phyloP scores from a whole-genome alignment of 1,140 invertebrate genomes.

The Aphelenchoides besseyi region DNA sequence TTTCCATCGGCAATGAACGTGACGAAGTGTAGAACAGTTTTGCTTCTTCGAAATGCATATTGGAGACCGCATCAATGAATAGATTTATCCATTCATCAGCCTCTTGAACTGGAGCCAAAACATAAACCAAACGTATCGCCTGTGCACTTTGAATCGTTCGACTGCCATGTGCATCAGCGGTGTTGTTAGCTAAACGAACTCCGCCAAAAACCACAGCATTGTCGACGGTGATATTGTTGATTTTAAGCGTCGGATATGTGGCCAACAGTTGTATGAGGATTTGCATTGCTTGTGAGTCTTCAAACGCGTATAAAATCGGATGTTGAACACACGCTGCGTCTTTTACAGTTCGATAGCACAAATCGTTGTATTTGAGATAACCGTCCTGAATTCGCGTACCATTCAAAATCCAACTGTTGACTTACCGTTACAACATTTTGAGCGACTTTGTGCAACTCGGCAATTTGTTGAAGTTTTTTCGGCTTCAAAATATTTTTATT shows the following conservation, averaged over 20 bases:
- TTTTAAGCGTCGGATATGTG: conserved; percentile 47
- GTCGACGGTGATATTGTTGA: conserved; percentile 48
- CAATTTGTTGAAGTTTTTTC: conserved; percentile 25
- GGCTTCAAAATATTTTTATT: conserved; percentile 29
- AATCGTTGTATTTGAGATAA: conserved; percentile 31
- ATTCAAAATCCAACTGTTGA: not conserved
- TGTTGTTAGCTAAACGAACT: conserved; percentile 21
- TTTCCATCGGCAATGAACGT: conserved; percentile 47
- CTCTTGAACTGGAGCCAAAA: conserved; percentile 30
- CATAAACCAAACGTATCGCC: conserved; percentile 47
- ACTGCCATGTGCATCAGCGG: conserved; percentile 44
- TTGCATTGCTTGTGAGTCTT: conserved; percentile 29
- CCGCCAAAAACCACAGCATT: conserved; percentile 53
- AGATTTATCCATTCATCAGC: conserved; percentile 39
- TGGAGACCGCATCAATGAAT: conserved; percentile 24
- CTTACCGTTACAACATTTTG: conserved; percentile 1
- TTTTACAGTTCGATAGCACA: conserved; percentile 27
- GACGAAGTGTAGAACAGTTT: conserved; percentile 46
- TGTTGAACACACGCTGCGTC: conserved; percentile 36
- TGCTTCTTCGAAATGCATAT: conserved; percentile 32
- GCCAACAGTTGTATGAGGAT: not conserved
- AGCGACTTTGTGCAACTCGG: conserved; percentile 30
- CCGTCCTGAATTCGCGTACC: conserved; percentile 23
- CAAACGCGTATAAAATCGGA: conserved; percentile 43
- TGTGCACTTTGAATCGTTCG: conserved; percentile 35